Percentiles rank a stretch among this genome's conserved stretches.
Evolutionary conservation across 1,140 invertebrate species (phyloP).

Genomic region (Lordiphosa clarofinis): DNA sequence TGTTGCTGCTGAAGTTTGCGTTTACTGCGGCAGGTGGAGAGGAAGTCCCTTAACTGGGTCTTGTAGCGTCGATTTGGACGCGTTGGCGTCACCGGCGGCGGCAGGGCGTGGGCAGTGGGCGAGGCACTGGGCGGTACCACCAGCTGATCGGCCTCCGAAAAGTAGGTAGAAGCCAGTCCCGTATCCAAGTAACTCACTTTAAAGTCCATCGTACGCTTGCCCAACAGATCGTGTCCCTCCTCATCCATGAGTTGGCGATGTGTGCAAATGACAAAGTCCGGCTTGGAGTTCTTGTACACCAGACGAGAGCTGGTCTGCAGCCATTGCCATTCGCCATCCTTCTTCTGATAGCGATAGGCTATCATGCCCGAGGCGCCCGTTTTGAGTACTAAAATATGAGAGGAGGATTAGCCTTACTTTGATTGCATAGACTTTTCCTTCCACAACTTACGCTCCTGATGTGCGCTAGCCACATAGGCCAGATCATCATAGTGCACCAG

Average conservation of each 20-base stretch:
- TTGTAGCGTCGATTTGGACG: conserved; percentile 93
- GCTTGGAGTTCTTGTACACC: conserved; percentile 99
- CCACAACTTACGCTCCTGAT: conserved; percentile 95
- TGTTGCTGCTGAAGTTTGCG: conserved; percentile 85
- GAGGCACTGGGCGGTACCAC: conserved; percentile 82
- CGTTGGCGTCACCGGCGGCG: conserved; percentile 84
- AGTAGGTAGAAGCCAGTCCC: conserved; percentile 93
- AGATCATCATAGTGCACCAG: conserved; percentile 98
- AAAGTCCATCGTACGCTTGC: conserved; percentile 98
- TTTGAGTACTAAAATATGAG: conserved; percentile 91
- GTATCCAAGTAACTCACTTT: conserved; percentile 97
- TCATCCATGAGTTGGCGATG: conserved; percentile 99
- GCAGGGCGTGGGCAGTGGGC: conserved; percentile 76
- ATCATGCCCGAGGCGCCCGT: conserved; percentile 99
- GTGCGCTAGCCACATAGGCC: conserved; percentile 98
- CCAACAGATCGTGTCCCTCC: conserved; percentile 96
- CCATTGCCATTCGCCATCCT: conserved; percentile 98
- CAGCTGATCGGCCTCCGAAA: conserved; percentile 91
- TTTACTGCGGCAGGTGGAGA: conserved; percentile 94
- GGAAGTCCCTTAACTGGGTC: conserved; percentile 93
- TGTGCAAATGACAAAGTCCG: conserved; percentile 98
- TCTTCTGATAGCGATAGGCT: conserved; percentile 96
- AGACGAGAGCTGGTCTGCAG: conserved; percentile 97
- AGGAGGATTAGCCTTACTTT: neutral
- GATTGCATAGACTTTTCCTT: no score